phyloP scores from a whole-genome alignment of 2,113 vertebrate genomes.

The Chrysemys picta region DNA sequence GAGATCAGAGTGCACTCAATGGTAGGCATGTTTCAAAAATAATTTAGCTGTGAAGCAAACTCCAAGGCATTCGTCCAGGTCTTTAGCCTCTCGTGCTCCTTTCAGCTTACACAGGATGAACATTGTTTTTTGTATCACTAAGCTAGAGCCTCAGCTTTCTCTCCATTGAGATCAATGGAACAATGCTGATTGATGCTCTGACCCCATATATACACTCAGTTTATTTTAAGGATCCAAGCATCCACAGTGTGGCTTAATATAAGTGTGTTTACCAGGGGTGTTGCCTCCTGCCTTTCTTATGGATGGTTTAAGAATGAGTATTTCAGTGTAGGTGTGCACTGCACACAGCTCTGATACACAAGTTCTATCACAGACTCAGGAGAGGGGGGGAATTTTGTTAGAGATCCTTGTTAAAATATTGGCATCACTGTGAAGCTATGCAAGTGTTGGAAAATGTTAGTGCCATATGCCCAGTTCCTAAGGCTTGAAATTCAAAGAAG shows the following conservation, averaged over 20 bases:
- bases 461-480: neutral
- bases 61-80: neutral
- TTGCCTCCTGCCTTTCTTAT: neutral
- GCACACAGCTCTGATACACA: fast-evolving
- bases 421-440: neutral
- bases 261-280: neutral
- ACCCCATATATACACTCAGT: neutral
- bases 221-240: neutral
- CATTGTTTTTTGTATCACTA: fast-evolving
- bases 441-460: neutral
- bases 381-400: neutral
- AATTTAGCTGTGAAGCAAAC: neutral
- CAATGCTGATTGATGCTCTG: neutral
- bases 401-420: neutral
- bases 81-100: neutral
- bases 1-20: fast-evolving
- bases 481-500: neutral
- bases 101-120: fast-evolving
- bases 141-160: neutral
- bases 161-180: neutral
- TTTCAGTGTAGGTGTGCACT: neutral
- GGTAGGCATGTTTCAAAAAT: neutral
- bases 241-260: neutral
- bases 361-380: neutral
- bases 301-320: neutral